Base-by-base conservation (phyloP, 2,797 vertebrate species). In the Catharus ustulatus region DNA sequence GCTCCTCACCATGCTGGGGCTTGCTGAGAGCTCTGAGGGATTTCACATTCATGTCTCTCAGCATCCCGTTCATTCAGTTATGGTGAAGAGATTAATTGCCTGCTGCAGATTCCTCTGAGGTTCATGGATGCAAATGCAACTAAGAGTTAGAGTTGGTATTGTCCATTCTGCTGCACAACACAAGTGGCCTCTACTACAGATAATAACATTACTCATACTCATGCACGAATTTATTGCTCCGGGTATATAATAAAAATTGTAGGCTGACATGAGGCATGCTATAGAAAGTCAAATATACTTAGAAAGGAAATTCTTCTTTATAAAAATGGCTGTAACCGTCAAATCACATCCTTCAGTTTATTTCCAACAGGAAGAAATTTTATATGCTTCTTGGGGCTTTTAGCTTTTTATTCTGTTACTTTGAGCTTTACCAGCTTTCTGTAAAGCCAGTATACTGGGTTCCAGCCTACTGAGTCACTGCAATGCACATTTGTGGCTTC, bases 341-440 rank as follows among this genome's bases (percentile, higher is more conserved):
- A 92, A 94, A 95, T 97, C 86, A 93, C 63, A 87, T 95, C 68
- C 75, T 89, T 89, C 91, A 83, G 80, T 94, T 83, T 94, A 40
- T 95, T 97, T 97, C 86, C 84, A 84, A 91, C 67, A 87, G 89
- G 94, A 97, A 95, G 27, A 64, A 84, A 88, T 96, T 96, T 94
- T 94, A 96, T 95, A 94, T 94, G 74, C 86, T 67, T 88, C 23
- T 15, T 94, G 58, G 81, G 82, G 48, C 84, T 94, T 97, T 94
- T 83, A 63, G 83, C 80, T 81, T 96, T 97, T 97, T 95, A 95
- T 95, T 97, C 92, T 96, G 87, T 96, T 97, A 94, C 91, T 94
- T 94, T 92, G 92, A 94, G 95, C 74, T 85, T 94, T 92, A 95
- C 51, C 82, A 76, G 62, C 76, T 97, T 96, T 96, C 83, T 94